These are phyloP conservation scores for Drosophila algonquin DNA, from an alignment of 2,888 invertebrate species.

Conservation along the genomic window DNA sequence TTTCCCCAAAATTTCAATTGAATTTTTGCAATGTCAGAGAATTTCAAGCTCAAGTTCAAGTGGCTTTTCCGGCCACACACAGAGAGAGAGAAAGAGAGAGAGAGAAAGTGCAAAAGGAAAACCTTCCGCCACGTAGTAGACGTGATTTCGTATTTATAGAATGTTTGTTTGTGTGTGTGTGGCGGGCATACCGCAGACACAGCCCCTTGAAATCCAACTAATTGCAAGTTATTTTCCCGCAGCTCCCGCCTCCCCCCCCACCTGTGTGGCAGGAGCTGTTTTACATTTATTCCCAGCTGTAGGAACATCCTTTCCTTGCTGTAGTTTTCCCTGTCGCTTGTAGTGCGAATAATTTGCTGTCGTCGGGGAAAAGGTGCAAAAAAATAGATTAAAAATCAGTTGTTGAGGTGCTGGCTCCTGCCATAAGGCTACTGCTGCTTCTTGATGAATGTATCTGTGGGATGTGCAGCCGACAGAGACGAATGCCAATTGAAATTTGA, in stretches of 20 bases:
- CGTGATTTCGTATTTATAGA: slow-evolving; percentile 32
- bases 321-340: slow-evolving; percentile 25
- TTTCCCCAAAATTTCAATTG: slow-evolving; percentile 39
- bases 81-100: neutral
- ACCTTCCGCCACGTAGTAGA: slow-evolving; percentile 49
- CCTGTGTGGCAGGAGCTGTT: slow-evolving; percentile 23
- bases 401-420: neutral
- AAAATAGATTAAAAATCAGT: slow-evolving; percentile 56
- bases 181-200: slow-evolving; percentile 26
- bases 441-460: slow-evolving; percentile 39
- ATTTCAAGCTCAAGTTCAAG: slow-evolving; percentile 65
- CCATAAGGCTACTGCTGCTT: neutral
- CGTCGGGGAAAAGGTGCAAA: slow-evolving; percentile 23
- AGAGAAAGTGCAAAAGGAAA: slow-evolving; percentile 13
- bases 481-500: slow-evolving; percentile 35
- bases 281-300: slow-evolving; percentile 33
- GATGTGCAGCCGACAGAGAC: neutral
- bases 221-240: slow-evolving; percentile 64
- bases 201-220: slow-evolving; percentile 66
- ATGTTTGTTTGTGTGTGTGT: neutral
- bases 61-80: neutral
- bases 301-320: slow-evolving; percentile 1
- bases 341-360: slow-evolving; percentile 64
- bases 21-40: slow-evolving; percentile 59
- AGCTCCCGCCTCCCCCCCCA: slow-evolving; percentile 17